Evolutionary conservation across 2,113 vertebrate genomes (phyloP).

Genomic region (Echinops telfairi): DNA sequence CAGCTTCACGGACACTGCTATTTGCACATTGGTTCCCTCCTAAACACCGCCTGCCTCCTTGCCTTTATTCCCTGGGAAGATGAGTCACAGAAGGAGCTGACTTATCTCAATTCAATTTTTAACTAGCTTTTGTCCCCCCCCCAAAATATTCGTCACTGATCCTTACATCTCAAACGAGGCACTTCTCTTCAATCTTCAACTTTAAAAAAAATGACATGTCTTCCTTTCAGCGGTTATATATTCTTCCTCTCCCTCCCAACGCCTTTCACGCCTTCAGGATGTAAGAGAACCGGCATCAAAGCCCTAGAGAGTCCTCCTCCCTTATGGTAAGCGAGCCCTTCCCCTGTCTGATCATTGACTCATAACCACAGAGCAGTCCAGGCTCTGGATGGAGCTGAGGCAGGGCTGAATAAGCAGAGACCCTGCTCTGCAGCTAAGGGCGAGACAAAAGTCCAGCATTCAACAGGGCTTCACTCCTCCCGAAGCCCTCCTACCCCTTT

Average conservation of each 20-base stretch:
- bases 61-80: constrained; percentile 86
- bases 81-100: constrained; percentile 86
- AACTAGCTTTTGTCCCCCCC: constrained; percentile 87
- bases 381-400: constrained; percentile 73
- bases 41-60: constrained; percentile 81
- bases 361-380: constrained; percentile 85
- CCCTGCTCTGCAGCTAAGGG: constrained; percentile 76
- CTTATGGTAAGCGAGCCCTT: constrained; percentile 79
- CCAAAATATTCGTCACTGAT: constrained; percentile 79
- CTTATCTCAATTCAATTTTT: constrained; percentile 85
- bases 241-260: constrained; percentile 64
- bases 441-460: constrained; percentile 85
- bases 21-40: constrained; percentile 86
- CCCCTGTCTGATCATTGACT: constrained; percentile 89
- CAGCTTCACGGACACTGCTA: constrained; percentile 84
- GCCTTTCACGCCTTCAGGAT: constrained; percentile 80
- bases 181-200: constrained; percentile 32
- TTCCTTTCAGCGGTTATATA: constrained; percentile 76
- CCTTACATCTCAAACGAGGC: constrained; percentile 80
- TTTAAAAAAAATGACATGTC: constrained; percentile 63
- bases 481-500: not conserved
- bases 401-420: constrained; percentile 83
- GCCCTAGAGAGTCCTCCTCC: constrained; percentile 72
- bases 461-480: constrained; percentile 39
- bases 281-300: constrained; percentile 76